Conservation (phyloP, 2,113 vertebrate species). For the Chitala chitala region DNA sequence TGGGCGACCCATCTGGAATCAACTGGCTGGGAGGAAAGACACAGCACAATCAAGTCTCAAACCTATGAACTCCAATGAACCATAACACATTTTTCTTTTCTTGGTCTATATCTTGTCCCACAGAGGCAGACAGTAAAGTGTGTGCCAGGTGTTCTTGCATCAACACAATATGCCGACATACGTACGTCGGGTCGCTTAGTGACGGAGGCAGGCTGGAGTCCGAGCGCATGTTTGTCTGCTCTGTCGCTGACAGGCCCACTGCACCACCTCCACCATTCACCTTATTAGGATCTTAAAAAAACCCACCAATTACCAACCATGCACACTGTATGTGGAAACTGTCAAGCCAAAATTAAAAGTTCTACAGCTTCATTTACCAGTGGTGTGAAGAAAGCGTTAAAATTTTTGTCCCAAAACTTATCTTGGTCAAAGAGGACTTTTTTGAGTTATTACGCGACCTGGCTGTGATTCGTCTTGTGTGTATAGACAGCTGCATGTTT, state of each 20-base stretch:
- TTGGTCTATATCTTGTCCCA: neutral
- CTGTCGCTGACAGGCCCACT: slow-evolving; percentile 69
- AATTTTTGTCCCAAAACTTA: too few species aligned
- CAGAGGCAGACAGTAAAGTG: neutral
- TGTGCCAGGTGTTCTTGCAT: too few species aligned
- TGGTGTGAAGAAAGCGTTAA: too few species aligned
- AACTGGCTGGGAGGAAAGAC: slow-evolving; percentile 66
- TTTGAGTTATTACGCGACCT: too few species aligned
- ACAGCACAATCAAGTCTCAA: neutral
- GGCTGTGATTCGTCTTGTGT: too few species aligned
- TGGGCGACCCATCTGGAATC: slow-evolving; percentile 76
- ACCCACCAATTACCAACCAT: neutral
- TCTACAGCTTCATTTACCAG: too few species aligned
- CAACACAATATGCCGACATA: slow-evolving; percentile 21
- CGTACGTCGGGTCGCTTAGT: slow-evolving; percentile 87
- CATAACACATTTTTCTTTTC: neutral
- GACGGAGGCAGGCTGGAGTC: slow-evolving; percentile 82
- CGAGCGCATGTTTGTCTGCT: slow-evolving; percentile 82
- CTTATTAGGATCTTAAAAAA: slow-evolving; percentile 72
- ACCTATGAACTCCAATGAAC: neutral
- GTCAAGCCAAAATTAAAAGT: neutral
- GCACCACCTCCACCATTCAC: slow-evolving; percentile 78
- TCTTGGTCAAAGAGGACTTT: too few species aligned
- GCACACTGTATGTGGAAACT: neutral
- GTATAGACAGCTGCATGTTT: too few species aligned